phyloP scores from a whole-genome alignment of 2,113 vertebrate genomes.

The Oreochromis spilurus region DNA sequence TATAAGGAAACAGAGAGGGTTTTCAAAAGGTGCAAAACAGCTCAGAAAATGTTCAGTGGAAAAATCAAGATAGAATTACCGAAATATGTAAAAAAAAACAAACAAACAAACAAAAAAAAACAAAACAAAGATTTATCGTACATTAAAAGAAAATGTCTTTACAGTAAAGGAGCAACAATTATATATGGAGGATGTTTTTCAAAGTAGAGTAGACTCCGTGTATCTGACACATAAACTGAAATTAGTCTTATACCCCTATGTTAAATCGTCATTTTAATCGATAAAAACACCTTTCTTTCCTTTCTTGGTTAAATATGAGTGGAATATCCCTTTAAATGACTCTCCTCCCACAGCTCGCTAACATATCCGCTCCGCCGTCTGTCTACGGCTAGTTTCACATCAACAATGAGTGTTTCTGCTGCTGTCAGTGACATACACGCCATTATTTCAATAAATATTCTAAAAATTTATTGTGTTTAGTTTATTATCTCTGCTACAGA shows the following conservation, averaged over 20 bases:
- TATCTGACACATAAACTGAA: neutral
- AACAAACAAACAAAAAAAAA: neutral
- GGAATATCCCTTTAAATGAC: constrained; percentile 51
- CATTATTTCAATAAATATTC: neutral
- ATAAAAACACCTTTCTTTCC: neutral
- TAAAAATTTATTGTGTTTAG: neutral
- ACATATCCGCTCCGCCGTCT: constrained; percentile 29
- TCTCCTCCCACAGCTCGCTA: constrained; percentile 49
- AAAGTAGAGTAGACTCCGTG: neutral
- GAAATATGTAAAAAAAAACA: neutral
- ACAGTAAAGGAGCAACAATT: neutral
- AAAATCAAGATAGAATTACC: neutral
- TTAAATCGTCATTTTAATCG: neutral
- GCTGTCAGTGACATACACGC: neutral
- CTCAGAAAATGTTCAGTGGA: neutral
- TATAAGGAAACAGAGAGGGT: neutral
- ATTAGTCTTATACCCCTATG: neutral
- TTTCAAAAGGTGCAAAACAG: neutral
- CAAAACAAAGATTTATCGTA: neutral
- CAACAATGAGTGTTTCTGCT: constrained; percentile 64
- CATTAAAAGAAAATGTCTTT: neutral
- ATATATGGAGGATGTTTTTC: neutral
- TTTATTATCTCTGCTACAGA: neutral
- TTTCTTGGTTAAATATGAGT: neutral
- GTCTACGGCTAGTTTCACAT: constrained; percentile 42